phyloP scores from a whole-genome alignment of 92 coral and sea anemone species.

The Epizoanthus stellaris region DNA sequence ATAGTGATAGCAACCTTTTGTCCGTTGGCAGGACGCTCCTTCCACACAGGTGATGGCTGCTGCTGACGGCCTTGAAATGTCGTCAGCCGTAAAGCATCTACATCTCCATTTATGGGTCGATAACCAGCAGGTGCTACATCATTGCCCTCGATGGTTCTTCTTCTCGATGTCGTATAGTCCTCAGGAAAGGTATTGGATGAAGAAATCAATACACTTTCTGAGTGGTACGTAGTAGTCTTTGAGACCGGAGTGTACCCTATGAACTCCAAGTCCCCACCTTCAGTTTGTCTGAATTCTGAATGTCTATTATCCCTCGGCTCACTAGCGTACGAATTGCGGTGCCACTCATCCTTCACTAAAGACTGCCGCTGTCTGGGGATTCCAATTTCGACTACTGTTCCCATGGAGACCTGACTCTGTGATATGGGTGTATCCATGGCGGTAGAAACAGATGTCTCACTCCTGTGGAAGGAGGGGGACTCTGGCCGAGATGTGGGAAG shows the following conservation, averaged over 20 bases:
- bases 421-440: conserved; percentile 69
- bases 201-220: conserved; percentile 80
- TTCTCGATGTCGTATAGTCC: conserved; percentile 55
- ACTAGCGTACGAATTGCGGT: not conserved
- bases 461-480: conserved; percentile 70
- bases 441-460: conserved; percentile 85
- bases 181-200: conserved; percentile 56
- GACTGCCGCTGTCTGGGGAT: conserved; percentile 46
- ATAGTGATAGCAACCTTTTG: conserved; percentile 48
- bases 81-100: conserved; percentile 75
- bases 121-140: conserved; percentile 59
- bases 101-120: conserved; percentile 95
- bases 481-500: conserved; percentile 74
- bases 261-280: conserved; percentile 61
- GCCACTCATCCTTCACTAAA: conserved; percentile 2
- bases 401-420: conserved; percentile 63
- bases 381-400: conserved; percentile 75
- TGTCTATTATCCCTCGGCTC: conserved; percentile 41
- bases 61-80: conserved; percentile 71
- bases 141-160: conserved; percentile 62
- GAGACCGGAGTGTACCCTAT: conserved; percentile 44
- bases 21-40: conserved; percentile 65
- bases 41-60: conserved; percentile 83
- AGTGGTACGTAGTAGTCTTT: conserved; percentile 58
- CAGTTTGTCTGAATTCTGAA: conserved; percentile 75